Conservation (phyloP, 2,888 invertebrate genomes). For the Morinoia aosen region DNA sequence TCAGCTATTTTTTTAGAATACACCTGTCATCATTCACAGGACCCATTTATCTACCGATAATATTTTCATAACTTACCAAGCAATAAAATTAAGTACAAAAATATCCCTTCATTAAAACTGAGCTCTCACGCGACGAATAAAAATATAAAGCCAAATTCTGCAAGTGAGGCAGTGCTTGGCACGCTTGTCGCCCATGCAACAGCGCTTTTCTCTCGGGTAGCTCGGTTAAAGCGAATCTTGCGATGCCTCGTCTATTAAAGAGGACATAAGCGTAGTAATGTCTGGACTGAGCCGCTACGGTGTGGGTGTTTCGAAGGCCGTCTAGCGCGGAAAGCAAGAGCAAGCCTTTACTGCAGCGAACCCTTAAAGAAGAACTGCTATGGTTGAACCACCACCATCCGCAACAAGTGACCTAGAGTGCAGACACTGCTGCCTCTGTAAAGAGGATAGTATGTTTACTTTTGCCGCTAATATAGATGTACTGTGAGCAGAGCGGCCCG, state of each 20-base stretch:
- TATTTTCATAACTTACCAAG: not conserved
- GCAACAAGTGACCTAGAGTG: slow-evolving; percentile 53
- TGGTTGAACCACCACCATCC: slow-evolving; percentile 39
- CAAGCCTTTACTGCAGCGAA: slow-evolving; percentile 46
- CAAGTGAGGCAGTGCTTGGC: not conserved
- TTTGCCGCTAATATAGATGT: slow-evolving; percentile 42
- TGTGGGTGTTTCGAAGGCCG: slow-evolving; percentile 36
- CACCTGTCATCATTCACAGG: not conserved
- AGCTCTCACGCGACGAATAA: not conserved
- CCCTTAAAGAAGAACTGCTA: slow-evolving; percentile 52
- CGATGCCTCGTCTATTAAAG: slow-evolving; percentile 45
- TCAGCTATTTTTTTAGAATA: not conserved
- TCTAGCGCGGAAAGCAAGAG: slow-evolving; percentile 46
- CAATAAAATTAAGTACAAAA: not conserved
- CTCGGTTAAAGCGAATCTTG: slow-evolving; percentile 45
- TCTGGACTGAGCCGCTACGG: slow-evolving; percentile 15
- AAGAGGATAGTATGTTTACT: slow-evolving; percentile 51
- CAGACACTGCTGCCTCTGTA: slow-evolving; percentile 36
- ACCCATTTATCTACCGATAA: not conserved
- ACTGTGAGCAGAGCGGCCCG: not conserved
- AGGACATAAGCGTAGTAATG: slow-evolving; percentile 49
- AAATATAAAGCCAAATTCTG: not conserved
- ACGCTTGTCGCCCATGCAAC: not conserved
- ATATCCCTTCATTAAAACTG: not conserved
- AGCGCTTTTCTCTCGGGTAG: slow-evolving; percentile 8